Conservation (phyloP, 2,888 invertebrate genomes). For the Holacanthella duospinosa region DNA sequence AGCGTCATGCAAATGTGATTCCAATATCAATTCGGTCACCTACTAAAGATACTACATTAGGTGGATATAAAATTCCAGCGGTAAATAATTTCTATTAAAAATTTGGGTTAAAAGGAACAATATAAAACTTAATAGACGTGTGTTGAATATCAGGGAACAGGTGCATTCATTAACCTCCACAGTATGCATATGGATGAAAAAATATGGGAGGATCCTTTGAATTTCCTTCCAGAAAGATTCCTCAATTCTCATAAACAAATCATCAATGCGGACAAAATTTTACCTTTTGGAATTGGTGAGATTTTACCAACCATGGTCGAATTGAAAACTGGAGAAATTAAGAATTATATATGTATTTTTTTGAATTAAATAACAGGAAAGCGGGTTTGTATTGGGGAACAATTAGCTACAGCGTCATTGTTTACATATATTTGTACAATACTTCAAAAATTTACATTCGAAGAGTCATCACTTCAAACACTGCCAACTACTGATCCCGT, state of each 20-base stretch:
- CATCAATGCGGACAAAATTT: slow-evolving; percentile 23
- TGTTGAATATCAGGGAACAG: slow-evolving; percentile 17
- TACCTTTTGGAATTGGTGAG: slow-evolving; percentile 26
- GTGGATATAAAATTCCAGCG: slow-evolving; percentile 18
- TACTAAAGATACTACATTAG: slow-evolving; percentile 14
- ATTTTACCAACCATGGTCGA: too few relatives aligned
- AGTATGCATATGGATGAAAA: slow-evolving; percentile 17
- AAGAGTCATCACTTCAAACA: background rate
- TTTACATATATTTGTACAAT: slow-evolving; percentile 25
- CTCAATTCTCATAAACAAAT: slow-evolving; percentile 11
- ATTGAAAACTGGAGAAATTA: background rate
- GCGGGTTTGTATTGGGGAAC: slow-evolving; percentile 27
- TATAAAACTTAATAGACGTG: background rate
- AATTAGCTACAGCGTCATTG: slow-evolving; percentile 21
- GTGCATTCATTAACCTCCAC: slow-evolving; percentile 17
- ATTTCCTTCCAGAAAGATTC: slow-evolving; percentile 27
- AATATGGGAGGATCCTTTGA: slow-evolving; percentile 18
- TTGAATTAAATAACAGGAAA: slow-evolving; percentile 17
- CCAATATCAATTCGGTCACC: slow-evolving; percentile 23
- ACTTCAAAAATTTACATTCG: slow-evolving; percentile 19
- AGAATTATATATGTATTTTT: background rate
- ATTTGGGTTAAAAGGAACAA: too few relatives aligned
- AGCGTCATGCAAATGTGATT: slow-evolving; percentile 25
- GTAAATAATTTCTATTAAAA: too few relatives aligned
- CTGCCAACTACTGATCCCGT: background rate